Conservation (phyloP, 2,888 invertebrate genomes). For the Dysmachus trigonus region DNA sequence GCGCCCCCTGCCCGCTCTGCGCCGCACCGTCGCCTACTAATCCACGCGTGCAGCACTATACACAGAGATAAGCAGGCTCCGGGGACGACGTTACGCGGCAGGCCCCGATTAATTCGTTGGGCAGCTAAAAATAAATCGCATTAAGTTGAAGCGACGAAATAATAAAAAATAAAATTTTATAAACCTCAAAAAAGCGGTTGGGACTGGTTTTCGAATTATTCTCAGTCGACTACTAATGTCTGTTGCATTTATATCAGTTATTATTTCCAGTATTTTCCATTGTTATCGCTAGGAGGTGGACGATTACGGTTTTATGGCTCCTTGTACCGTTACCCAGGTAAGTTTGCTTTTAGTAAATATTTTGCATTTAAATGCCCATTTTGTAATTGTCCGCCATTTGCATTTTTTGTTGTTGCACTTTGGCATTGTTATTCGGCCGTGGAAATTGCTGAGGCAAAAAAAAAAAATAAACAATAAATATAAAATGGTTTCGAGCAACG, state of each 20-base stretch:
- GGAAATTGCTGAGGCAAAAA: not conserved
- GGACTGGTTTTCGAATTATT: not conserved
- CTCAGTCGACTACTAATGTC: not conserved
- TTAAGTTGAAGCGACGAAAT: not conserved
- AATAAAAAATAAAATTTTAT: not conserved
- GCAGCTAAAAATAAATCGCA: not conserved
- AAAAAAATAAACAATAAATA: not conserved
- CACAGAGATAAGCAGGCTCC: not conserved
- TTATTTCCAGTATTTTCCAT: not conserved
- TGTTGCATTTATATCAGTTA: not conserved
- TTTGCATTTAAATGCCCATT: not conserved
- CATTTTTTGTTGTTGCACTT: not conserved
- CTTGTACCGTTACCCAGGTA: not conserved
- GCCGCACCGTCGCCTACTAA: not conserved
- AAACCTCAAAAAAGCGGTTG: not conserved
- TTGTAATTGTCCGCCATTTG: not conserved
- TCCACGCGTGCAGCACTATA: not conserved
- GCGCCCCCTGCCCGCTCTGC: not conserved
- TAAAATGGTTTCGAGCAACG: not conserved
- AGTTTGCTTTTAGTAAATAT: not conserved
- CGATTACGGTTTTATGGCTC: not conserved
- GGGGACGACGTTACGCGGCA: not conserved
- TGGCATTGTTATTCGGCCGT: not conserved
- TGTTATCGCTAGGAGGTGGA: not conserved
- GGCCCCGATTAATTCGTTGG: slow-evolving; percentile 11